A percentile compares a stretch with the other conserved stretches of the same genome.
phyloP scores from a whole-genome alignment of 2,888 invertebrate genomes.

The Rhimphoctona megacephalus region DNA sequence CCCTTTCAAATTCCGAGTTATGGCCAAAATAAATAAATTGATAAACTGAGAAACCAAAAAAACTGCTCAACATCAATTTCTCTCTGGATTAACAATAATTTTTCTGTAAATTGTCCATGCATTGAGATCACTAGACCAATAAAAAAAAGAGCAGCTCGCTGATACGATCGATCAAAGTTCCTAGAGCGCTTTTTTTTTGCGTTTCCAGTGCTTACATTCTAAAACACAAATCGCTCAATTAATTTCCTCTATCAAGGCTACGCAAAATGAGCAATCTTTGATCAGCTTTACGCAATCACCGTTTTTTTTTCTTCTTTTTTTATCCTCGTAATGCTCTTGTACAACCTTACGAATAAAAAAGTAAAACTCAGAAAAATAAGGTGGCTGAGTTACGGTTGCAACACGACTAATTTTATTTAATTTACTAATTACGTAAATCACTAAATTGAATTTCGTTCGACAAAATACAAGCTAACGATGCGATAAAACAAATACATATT shows the following conservation, averaged over 20 bases:
- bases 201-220: constrained; percentile 36
- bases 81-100: neutral
- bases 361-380: constrained; percentile 1
- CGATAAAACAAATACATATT: too few relatives aligned
- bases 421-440: too few relatives aligned
- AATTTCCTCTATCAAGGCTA: constrained; percentile 47
- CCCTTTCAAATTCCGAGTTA: constrained; percentile 23
- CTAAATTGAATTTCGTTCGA: too few relatives aligned
- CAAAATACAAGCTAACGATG: too few relatives aligned
- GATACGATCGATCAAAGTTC: constrained; percentile 33
- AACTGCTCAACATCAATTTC: neutral
- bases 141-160: constrained; percentile 7
- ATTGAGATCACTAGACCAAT: neutral
- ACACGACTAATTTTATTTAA: neutral
- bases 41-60: neutral
- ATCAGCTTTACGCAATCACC: constrained; percentile 42
- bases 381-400: constrained; percentile 12
- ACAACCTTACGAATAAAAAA: neutral
- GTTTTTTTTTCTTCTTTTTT: constrained; percentile 14
- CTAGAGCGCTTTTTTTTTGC: neutral
- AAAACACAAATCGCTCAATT: constrained; percentile 37
- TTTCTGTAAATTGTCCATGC: neutral
- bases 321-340: neutral
- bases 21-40: constrained; percentile 6
- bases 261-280: constrained; percentile 45